Conservation (phyloP, 2,888 invertebrate species). For the Colostygia pectinataria region DNA sequence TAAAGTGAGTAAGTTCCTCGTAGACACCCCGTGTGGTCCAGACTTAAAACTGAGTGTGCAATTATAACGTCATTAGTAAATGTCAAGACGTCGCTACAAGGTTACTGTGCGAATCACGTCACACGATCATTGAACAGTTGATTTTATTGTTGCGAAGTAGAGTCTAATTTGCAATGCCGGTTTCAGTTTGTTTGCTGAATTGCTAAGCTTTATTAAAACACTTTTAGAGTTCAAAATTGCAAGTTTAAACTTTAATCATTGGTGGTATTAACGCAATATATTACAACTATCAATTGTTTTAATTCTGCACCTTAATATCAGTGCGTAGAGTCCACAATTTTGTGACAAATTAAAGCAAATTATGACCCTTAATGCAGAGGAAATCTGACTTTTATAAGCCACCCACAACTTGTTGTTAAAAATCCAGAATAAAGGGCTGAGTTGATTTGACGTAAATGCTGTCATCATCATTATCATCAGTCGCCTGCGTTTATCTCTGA, state of each 20-base stretch:
- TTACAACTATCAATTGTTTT: neutral
- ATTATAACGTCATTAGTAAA: conserved; percentile 66
- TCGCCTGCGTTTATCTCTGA: too few relatives aligned
- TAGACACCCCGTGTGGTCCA: conserved; percentile 15
- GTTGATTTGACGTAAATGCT: conserved; percentile 1
- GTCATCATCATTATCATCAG: neutral
- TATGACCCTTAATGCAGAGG: conserved; percentile 1
- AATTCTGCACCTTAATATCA: neutral
- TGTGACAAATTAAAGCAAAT: conserved; percentile 1
- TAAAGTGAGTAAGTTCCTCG: too few relatives aligned
- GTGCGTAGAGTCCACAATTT: neutral
- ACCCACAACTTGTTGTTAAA: conserved; percentile 8
- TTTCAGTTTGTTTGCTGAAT: neutral
- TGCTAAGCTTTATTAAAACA: neutral
- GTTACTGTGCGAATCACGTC: conserved; percentile 39
- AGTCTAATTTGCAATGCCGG: conserved; percentile 3
- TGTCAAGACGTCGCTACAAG: conserved; percentile 54
- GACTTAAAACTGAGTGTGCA: conserved; percentile 30
- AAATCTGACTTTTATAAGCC: conserved; percentile 7
- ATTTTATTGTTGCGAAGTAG: neutral
- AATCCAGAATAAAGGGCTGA: conserved; percentile 1
- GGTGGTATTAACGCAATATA: neutral
- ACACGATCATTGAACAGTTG: neutral
- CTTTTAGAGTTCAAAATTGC: conserved; percentile 3
- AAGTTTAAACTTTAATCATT: neutral